Conservation (phyloP, 2,797 vertebrate genomes). For the Coregonus sp. region DNA sequence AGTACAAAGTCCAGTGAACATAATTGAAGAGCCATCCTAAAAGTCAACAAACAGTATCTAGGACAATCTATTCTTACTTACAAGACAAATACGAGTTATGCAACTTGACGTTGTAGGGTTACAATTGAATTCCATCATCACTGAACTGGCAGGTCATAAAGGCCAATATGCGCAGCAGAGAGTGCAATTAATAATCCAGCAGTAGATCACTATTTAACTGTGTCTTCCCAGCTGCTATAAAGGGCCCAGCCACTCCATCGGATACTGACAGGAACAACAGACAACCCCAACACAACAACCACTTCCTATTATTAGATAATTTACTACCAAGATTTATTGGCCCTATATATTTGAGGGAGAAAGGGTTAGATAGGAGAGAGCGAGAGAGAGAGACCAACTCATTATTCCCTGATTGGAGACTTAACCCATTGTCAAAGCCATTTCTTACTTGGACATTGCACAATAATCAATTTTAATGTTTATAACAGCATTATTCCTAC, state of each 20-base stretch:
- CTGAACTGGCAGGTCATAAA: conserved; percentile 27
- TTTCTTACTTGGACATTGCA: background rate
- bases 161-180: conserved; percentile 29
- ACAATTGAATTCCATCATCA: background rate
- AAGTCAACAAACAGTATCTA: background rate
- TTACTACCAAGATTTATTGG: conserved; percentile 2
- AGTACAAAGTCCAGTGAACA: too few species aligned
- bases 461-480: background rate
- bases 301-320: background rate
- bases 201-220: conserved; percentile 26
- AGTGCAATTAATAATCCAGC: conserved; percentile 39
- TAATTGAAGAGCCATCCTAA: too few species aligned
- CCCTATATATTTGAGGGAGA: background rate
- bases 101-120: conserved; percentile 10
- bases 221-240: conserved; percentile 28
- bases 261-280: background rate
- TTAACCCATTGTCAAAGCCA: background rate
- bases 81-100: background rate
- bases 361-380: conserved; percentile 1
- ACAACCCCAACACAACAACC: background rate
- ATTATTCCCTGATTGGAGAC: background rate
- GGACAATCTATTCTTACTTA: background rate
- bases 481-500: conserved; percentile 9
- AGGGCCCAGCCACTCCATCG: conserved; percentile 14
- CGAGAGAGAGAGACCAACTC: background rate